Evolutionary conservation across 2,797 vertebrate species (phyloP).

Genomic region (Sparidentex hasta): DNA sequence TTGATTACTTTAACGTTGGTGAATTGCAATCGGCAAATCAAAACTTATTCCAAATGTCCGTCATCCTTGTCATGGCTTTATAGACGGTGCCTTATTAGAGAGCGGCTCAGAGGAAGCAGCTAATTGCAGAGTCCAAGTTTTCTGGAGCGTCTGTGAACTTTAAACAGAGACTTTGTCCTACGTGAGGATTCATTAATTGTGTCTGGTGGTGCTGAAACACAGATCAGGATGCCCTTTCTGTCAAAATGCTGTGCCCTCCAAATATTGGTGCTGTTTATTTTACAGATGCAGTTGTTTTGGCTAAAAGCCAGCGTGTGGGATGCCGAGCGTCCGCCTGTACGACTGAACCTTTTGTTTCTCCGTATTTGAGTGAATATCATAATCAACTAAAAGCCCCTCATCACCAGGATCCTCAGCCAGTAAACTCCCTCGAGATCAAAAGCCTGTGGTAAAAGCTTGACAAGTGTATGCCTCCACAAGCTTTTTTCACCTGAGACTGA

Average conservation of each 20-base stretch:
- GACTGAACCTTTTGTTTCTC: constrained; percentile 4
- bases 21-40: not conserved
- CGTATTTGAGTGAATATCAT: constrained; percentile 7
- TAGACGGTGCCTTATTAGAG: constrained; percentile 7
- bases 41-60: not conserved
- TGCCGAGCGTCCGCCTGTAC: not conserved
- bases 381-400: not conserved
- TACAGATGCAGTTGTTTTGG: constrained; percentile 28
- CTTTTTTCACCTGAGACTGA: not conserved
- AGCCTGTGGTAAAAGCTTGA: not conserved
- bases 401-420: not conserved
- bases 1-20: not conserved
- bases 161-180: constrained; percentile 8
- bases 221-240: constrained; percentile 45
- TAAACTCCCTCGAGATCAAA: not conserved
- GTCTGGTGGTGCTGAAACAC: constrained; percentile 18
- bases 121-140: constrained; percentile 35
- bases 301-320: constrained; percentile 2
- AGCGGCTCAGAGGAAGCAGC: constrained; percentile 7
- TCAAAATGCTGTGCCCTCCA: constrained; percentile 21
- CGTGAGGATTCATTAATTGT: constrained; percentile 43
- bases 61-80: not conserved
- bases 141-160: constrained; percentile 43
- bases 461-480: not conserved
- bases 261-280: constrained; percentile 38